These are phyloP conservation scores for Elgaria multicarinata DNA, from an alignment of 2,113 vertebrate genomes.

Conservation along the genomic window DNA sequence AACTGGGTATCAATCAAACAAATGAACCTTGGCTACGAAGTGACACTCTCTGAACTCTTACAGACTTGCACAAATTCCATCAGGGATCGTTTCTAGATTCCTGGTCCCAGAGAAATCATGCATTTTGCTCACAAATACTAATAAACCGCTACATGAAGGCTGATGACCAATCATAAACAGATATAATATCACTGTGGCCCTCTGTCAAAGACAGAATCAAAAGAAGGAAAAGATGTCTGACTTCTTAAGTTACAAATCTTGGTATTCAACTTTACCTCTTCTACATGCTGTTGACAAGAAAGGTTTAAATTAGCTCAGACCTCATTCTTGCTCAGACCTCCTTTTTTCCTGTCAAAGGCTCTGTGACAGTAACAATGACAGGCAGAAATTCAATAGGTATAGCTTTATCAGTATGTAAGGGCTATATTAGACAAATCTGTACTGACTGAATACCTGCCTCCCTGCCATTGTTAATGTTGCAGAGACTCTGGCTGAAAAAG, in stretches of 20 bases:
- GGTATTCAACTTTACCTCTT: not conserved
- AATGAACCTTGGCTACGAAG: constrained; percentile 3
- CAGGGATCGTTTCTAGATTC: not conserved
- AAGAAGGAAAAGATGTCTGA: not conserved
- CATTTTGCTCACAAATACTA: not conserved
- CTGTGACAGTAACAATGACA: not conserved
- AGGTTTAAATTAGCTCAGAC: not conserved
- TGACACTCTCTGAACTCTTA: not conserved
- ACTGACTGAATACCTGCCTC: too few species aligned
- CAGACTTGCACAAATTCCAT: constrained; percentile 5
- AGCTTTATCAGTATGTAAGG: not conserved
- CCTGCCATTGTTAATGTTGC: not conserved
- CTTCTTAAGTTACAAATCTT: not conserved
- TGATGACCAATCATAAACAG: not conserved
- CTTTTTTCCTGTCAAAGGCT: not conserved
- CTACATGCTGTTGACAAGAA: not conserved
- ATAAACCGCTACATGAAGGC: not conserved
- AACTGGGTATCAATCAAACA: not conserved
- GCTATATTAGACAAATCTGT: not conserved
- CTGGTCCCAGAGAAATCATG: not conserved
- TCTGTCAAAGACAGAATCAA: not conserved
- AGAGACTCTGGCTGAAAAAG: not conserved
- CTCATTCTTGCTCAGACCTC: not conserved
- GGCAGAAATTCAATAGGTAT: not conserved
- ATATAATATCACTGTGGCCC: not conserved